Conservation (phyloP, 2,797 vertebrate genomes). For the Hippocampus kuda region DNA sequence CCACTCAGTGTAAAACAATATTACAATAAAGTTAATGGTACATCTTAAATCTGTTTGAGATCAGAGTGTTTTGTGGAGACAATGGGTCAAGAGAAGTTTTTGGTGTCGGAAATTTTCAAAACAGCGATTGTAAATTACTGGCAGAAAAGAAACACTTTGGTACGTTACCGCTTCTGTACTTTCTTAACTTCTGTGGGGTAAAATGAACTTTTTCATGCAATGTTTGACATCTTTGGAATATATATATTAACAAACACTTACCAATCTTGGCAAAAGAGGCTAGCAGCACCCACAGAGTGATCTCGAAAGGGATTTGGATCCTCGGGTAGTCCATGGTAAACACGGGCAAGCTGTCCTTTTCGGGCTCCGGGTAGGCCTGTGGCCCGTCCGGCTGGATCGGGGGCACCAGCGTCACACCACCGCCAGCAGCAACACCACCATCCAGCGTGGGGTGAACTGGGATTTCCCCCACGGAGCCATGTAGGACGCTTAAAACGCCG, state of each 20-base stretch:
- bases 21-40: too few species aligned
- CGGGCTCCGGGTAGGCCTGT: conserved; percentile 51
- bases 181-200: neutral
- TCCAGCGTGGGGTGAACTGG: conserved; percentile 23
- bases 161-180: too few species aligned
- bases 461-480: conserved; percentile 41
- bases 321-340: conserved; percentile 85
- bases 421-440: neutral
- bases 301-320: conserved; percentile 91
- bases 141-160: too few species aligned
- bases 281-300: conserved; percentile 87
- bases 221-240: neutral
- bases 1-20: too few species aligned
- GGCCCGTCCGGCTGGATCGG: conserved; percentile 31
- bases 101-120: too few species aligned
- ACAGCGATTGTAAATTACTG: too few species aligned
- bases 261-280: conserved; percentile 93
- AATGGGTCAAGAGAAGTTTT: too few species aligned
- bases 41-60: too few species aligned
- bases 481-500: conserved; percentile 19
- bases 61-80: too few species aligned
- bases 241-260: conserved; percentile 54
- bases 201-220: neutral
- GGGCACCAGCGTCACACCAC: conserved; percentile 37
- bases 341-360: conserved; percentile 70